A percentile compares a stretch with the other conserved stretches of the same genome.
phyloP scores from a whole-genome alignment of 1,140 invertebrate species.

The Lordiphosa stackelbergi region DNA sequence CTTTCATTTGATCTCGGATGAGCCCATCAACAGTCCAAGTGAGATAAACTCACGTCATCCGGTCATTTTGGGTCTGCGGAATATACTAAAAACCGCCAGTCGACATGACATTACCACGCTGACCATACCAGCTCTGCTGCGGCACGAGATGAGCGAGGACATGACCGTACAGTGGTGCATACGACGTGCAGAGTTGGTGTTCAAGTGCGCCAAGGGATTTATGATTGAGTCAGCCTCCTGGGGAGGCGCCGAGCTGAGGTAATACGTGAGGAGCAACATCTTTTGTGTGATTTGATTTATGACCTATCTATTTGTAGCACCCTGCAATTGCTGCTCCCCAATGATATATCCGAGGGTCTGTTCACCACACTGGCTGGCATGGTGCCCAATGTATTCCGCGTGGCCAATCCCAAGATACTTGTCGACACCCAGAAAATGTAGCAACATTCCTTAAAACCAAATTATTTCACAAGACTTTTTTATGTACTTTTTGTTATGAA shows the following conservation, averaged over 20 bases:
- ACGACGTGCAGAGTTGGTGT: slow-evolving; percentile 95
- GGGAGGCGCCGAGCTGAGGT: slow-evolving; percentile 89
- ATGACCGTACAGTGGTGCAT: slow-evolving; percentile 98
- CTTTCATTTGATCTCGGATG: slow-evolving; percentile 95
- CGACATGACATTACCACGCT: slow-evolving; percentile 94
- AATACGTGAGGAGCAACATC: slow-evolving; percentile 70
- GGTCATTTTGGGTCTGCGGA: slow-evolving; percentile 95
- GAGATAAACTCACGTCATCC: slow-evolving; percentile 98
- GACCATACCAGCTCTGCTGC: slow-evolving; percentile 93
- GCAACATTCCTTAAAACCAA: slow-evolving; percentile 30
- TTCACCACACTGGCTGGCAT: slow-evolving; percentile 90
- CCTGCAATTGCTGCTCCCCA: slow-evolving; percentile 79
- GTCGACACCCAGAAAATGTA: slow-evolving; percentile 77
- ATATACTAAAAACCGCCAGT: slow-evolving; percentile 96
- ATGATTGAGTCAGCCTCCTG: slow-evolving; percentile 98
- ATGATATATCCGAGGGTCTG: slow-evolving; percentile 90
- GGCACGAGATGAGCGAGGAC: slow-evolving; percentile 97
- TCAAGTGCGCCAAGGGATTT: slow-evolving; percentile 99
- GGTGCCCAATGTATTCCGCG: slow-evolving; percentile 92
- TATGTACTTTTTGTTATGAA: slow-evolving; percentile 56
- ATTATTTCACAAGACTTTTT: slow-evolving; percentile 25
- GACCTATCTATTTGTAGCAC: slow-evolving; percentile 33
- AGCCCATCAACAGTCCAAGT: slow-evolving; percentile 81
- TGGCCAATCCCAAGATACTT: slow-evolving; percentile 87
- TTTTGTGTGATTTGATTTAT: too few relatives aligned